Base-by-base conservation (phyloP, 92 coral and sea anemone genomes). In the Epizoanthus scotinus region DNA sequence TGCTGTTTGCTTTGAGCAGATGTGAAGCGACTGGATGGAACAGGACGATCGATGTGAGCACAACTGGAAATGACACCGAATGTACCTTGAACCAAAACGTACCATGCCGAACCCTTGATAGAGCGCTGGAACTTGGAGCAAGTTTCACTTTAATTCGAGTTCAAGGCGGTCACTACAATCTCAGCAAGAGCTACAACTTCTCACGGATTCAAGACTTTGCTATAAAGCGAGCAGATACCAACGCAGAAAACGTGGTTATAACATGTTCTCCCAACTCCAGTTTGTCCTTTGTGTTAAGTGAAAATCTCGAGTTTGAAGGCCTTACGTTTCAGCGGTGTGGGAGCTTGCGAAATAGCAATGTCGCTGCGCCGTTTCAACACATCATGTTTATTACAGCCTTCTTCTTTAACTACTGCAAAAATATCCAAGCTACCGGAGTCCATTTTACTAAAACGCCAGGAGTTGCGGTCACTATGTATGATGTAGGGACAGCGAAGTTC, bases 391-490 rank as follows among this genome's bases (percentile, higher is more conserved):
- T 87, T 24, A 20, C 91, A 0, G 98, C 94, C 26, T 50, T 96
- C 31, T 90, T 82, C 64, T 88, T 96, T 61, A 90, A 88, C 52
- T 93, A 96, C 63, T 96, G 99, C 70, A 80, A 84, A 31, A 83
- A 90, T 60, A 81, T 96, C 52, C 80, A 70, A 19, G 62, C 89
- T 26, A 55, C 59, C 5, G 70, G 70, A 44, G 92, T 92, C 2
- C 78, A 75, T 34, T 80, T 92, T 22, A 66, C 81, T 2, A 42
- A 53, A 0, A 81, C 97, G 3, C 91, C 92, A 31, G 91, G 91
- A 18, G 63, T 79, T n/a, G 96, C 89, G 5, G 82, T 88, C 6
- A 89, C 91, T 18, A 71, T 91, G 21, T 86, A 84, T 62, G 82
- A 87, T 49, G 93, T 91, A 8, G 96, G 89, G 10, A 53, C 78